Evolutionary conservation across 2,113 vertebrate species (phyloP), one percentile per base, ranked within the genome.

Genomic region (Grammomys dolichurus): DNA sequence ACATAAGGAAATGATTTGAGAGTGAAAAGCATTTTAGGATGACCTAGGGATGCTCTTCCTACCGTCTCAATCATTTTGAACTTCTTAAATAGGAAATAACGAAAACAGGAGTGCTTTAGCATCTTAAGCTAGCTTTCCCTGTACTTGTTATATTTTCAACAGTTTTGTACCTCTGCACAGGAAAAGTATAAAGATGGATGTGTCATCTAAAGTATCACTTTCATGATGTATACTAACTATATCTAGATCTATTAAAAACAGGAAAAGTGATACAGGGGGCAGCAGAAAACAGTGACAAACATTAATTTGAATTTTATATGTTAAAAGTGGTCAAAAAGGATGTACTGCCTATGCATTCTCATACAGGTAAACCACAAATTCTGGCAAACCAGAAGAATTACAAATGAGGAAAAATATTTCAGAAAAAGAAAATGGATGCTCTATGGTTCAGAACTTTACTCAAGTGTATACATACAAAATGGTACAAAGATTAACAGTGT

Each of bases 401-500:
- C 48, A 93, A 90, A 84, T 40, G 24, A 78, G 43, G 46, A 95
- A 89, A 93, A 56, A 7, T 33, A 73, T 36, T 40, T 92, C 60
- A 51, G 60, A 87, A 94, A 95, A 88, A 24, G 72, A 81, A 80
- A 93, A 84, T 26, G 40, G 19, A 81, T 3, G 40, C 80, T 91
- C 87, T 80, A 94, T 24, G 77, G 56, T 43, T 96, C 63, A 87
- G 67, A 31, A 91, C 43, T 51, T 11, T 88, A 56, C 2, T 75
- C 90, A 95, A 95, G 65, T 84, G 92, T 70, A 87, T 92, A 40
- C 24, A 24, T 95, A 92, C 54, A 86, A 8, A 95, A 0, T 36
- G 54, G 63, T 96, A 96, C 73, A 95, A 98, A 98, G 46, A 96
- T 84, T 82, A 95, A 56, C 63, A 80, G 86, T 90, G 96, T 43